Conservation (phyloP, 2,113 vertebrate species). For the Cygnus atratus region DNA sequence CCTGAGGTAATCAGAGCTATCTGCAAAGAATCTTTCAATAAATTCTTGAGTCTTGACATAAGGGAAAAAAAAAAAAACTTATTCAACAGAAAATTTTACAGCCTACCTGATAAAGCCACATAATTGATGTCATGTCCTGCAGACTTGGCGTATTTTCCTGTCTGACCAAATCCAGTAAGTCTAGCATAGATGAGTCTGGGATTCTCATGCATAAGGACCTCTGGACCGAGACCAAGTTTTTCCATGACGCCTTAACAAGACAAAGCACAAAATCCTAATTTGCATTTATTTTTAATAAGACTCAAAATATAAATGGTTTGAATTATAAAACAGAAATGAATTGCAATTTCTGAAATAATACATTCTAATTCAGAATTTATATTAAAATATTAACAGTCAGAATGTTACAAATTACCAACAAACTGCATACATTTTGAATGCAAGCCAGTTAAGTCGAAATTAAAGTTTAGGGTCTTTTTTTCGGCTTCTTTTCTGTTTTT, state of each 20-base stretch:
- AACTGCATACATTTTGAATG: not conserved
- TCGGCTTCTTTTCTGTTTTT: not conserved
- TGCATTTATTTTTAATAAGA: not conserved
- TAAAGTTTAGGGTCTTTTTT: not conserved
- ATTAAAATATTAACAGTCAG: not conserved
- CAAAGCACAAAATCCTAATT: not conserved
- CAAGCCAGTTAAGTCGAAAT: not conserved
- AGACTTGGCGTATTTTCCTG: slow-evolving; percentile 76
- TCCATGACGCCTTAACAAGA: slow-evolving; percentile 91
- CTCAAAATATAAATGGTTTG: not conserved
- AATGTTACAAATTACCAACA: not conserved
- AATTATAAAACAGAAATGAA: not conserved
- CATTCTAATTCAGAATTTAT: not conserved
- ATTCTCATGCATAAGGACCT: slow-evolving; percentile 83
- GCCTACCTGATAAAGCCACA: slow-evolving; percentile 89
- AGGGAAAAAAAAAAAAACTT: not conserved
- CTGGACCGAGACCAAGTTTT: slow-evolving; percentile 88
- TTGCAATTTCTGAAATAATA: not conserved
- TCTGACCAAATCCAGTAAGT: slow-evolving; percentile 92
- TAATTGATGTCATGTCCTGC: slow-evolving; percentile 98
- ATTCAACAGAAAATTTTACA: not conserved
- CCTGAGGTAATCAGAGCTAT: not conserved
- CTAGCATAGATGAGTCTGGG: slow-evolving; percentile 91
- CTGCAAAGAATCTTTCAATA: not conserved
- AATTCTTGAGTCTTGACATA: not conserved